Conservation (phyloP, 1,140 invertebrate genomes). For the Heliothis virescens region DNA sequence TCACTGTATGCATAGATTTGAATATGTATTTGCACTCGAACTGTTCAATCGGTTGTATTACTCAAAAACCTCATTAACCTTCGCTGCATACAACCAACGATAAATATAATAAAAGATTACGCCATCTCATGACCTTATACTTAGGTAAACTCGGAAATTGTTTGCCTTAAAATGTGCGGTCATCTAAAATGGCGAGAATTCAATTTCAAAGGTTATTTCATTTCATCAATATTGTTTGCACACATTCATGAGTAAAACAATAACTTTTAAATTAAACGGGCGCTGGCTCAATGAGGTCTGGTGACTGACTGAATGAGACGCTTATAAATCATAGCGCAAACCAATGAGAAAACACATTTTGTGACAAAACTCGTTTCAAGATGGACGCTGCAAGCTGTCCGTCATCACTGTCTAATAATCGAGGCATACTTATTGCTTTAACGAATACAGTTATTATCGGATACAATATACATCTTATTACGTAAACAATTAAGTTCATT, state of each 20-base stretch:
- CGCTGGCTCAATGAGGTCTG: background rate
- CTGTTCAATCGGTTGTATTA: background rate
- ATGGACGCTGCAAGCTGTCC: slow-evolving; percentile 16
- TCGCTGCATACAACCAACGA: background rate
- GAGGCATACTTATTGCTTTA: slow-evolving; percentile 78
- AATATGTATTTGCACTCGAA: background rate
- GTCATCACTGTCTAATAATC: slow-evolving; percentile 56
- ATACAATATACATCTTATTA: slow-evolving; percentile 69
- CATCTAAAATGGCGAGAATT: background rate
- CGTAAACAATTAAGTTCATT: slow-evolving; percentile 50
- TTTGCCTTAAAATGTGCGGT: background rate
- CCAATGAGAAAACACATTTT: slow-evolving; percentile 26
- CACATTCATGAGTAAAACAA: no score
- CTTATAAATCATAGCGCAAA: slow-evolving; percentile 26
- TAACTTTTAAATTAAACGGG: background rate
- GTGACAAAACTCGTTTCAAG: slow-evolving; percentile 34
- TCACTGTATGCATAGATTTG: background rate
- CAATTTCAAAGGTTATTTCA: no score
- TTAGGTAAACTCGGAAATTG: background rate
- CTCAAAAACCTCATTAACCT: slow-evolving; percentile 20
- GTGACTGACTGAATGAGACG: no score
- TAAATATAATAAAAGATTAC: background rate
- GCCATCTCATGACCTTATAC: background rate
- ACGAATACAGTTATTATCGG: slow-evolving; percentile 69
- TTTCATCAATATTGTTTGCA: no score